These are phyloP conservation scores for Scolanthus callimorphus DNA, from an alignment of 92 coral and sea anemone genomes.

Conservation along the genomic window DNA sequence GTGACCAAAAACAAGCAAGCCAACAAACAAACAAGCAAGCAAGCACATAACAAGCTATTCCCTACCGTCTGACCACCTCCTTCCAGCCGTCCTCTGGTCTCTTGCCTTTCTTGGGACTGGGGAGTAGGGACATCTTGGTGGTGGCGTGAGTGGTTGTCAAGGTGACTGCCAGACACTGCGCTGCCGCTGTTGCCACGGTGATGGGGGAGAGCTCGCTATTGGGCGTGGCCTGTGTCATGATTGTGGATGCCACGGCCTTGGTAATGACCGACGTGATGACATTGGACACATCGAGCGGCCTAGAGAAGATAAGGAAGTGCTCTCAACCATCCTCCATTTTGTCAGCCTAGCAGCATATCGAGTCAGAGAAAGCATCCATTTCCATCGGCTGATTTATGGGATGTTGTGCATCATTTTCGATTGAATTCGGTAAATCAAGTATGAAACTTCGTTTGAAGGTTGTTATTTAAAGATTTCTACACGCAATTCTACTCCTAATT, in stretches of 20 bases:
- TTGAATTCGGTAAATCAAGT: too few relatives aligned
- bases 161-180: slow-evolving; percentile 93
- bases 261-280: slow-evolving; percentile 88
- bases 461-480: too few relatives aligned
- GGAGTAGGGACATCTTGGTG: slow-evolving; percentile 68
- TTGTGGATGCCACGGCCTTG: slow-evolving; percentile 89
- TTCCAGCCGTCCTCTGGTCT: slow-evolving; percentile 98
- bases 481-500: too few relatives aligned
- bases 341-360: too few relatives aligned
- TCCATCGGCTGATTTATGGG: too few relatives aligned
- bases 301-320: slow-evolving; percentile 15
- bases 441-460: too few relatives aligned
- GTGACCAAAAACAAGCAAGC: too few relatives aligned
- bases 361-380: too few relatives aligned
- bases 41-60: too few relatives aligned
- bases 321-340: too few relatives aligned
- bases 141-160: slow-evolving; percentile 86
- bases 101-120: slow-evolving; percentile 90
- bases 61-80: slow-evolving; percentile 91
- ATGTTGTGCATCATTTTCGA: too few relatives aligned
- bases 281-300: slow-evolving; percentile 70
- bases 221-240: slow-evolving; percentile 84
- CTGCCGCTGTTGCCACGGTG: slow-evolving; percentile 99
- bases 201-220: slow-evolving; percentile 94
- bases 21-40: too few relatives aligned